Percentiles rank a stretch among this genome's conserved stretches.
phyloP scores from a whole-genome alignment of 1,140 invertebrate genomes.

The Bathynomus jamesi region DNA sequence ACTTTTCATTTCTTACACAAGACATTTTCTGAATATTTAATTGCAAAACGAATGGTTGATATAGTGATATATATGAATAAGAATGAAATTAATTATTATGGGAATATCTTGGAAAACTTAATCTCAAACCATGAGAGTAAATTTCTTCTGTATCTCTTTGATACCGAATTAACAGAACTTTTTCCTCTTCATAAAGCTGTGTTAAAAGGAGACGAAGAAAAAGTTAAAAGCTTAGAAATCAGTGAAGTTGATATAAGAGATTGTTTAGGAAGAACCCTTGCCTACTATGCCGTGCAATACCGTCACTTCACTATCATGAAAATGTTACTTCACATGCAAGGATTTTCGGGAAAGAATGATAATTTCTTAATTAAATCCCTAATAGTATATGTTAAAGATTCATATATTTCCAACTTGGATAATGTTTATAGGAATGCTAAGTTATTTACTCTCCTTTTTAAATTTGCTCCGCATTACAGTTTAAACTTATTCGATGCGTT shows the following conservation, averaged over 20 bases:
- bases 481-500: background rate
- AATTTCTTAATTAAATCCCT: background rate
- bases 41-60: background rate
- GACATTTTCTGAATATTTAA: background rate
- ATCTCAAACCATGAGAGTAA: background rate
- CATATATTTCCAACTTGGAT: background rate
- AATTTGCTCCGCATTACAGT: background rate
- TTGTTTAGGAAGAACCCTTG: background rate
- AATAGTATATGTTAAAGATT: background rate
- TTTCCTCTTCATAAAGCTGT: background rate
- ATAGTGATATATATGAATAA: background rate
- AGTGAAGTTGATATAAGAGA: background rate
- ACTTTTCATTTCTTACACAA: background rate
- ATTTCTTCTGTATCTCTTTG: background rate
- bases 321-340: background rate
- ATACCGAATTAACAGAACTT: background rate
- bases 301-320: background rate
- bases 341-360: background rate
- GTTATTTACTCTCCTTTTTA: background rate
- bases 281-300: background rate
- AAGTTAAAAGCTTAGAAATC: background rate
- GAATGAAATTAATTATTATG: background rate
- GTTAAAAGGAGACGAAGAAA: background rate
- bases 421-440: background rate
- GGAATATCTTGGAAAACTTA: background rate